Evolutionary conservation across 2,888 invertebrate genomes (phyloP).

Genomic region (Tetragnatha montana): DNA sequence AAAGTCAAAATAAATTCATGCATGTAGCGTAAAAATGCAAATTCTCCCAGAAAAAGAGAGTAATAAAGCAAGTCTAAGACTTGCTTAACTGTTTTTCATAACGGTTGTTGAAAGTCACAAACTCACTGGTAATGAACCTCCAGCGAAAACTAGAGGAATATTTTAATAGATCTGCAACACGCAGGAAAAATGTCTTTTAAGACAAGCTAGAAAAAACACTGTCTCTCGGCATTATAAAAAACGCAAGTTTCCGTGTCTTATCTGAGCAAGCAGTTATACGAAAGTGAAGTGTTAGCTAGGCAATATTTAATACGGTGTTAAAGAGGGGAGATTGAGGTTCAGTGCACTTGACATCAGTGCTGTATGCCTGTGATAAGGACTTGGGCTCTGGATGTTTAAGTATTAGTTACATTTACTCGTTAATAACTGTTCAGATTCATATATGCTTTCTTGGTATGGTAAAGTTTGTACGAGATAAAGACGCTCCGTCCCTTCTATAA

Average conservation of each 20-base stretch:
- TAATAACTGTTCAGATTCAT: slow-evolving; percentile 30
- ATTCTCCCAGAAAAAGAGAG: slow-evolving; percentile 34
- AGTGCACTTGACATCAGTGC: slow-evolving; percentile 53
- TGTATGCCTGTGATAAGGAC: slow-evolving; percentile 59
- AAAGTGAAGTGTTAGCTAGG: slow-evolving; percentile 47
- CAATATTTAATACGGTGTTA: slow-evolving; percentile 55
- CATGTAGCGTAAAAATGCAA: slow-evolving; percentile 50
- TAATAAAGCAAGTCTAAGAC: slow-evolving; percentile 41
- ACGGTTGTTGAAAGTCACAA: slow-evolving; percentile 54
- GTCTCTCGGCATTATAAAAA: slow-evolving; percentile 8
- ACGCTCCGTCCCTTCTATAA: no score
- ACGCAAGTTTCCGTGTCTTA: slow-evolving; percentile 47
- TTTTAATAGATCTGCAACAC: slow-evolving; percentile 44
- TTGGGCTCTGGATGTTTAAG: slow-evolving; percentile 15
- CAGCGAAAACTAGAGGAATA: slow-evolving; percentile 17
- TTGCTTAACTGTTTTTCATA: slow-evolving; percentile 59
- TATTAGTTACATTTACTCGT: slow-evolving; percentile 54
- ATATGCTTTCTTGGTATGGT: no score
- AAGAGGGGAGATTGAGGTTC: slow-evolving; percentile 35
- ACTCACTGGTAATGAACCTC: slow-evolving; percentile 43
- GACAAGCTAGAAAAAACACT: slow-evolving; percentile 1
- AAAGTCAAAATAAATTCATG: slow-evolving; percentile 37
- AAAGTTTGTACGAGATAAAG: no score
- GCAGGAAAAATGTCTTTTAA: slow-evolving; percentile 46
- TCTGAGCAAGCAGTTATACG: slow-evolving; percentile 57